Percentiles rank a stretch among this genome's conserved stretches.
Conservation (phyloP, 2,113 vertebrate genomes). For the Brachypodius melanocephalos region DNA sequence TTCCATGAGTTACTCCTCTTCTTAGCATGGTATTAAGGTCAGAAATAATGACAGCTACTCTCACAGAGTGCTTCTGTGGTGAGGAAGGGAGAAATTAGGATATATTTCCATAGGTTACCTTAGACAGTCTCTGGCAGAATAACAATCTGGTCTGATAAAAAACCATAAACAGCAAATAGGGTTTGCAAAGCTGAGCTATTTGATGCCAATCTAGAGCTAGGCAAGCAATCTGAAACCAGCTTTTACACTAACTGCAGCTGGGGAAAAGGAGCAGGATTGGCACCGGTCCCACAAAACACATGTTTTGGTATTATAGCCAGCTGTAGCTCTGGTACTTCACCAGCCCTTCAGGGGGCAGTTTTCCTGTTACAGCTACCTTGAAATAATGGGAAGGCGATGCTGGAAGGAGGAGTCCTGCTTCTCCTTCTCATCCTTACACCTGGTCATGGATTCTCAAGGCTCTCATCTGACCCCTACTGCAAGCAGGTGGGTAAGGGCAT, state of each 20-base stretch:
- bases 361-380: not conserved
- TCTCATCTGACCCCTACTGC: constrained; percentile 30
- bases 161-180: not conserved
- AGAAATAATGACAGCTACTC: not conserved
- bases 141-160: not conserved
- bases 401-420: not conserved
- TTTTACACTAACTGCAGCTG: not conserved
- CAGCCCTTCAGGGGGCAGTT: not conserved
- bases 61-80: not conserved
- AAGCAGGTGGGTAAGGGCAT: not conserved
- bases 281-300: not conserved
- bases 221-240: not conserved
- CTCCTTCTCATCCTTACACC: not conserved
- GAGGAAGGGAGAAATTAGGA: not conserved
- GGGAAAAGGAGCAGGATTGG: not conserved
- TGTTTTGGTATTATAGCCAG: fast-evolving
- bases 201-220: not conserved
- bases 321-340: not conserved
- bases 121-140: not conserved
- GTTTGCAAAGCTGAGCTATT: not conserved
- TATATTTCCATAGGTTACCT: not conserved
- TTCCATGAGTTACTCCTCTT: not conserved
- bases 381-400: fast-evolving
- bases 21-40: not conserved
- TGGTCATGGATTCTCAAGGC: not conserved